These are phyloP conservation scores for Apis florea DNA, from an alignment of 1,140 invertebrate genomes.

Conservation along the genomic window DNA sequence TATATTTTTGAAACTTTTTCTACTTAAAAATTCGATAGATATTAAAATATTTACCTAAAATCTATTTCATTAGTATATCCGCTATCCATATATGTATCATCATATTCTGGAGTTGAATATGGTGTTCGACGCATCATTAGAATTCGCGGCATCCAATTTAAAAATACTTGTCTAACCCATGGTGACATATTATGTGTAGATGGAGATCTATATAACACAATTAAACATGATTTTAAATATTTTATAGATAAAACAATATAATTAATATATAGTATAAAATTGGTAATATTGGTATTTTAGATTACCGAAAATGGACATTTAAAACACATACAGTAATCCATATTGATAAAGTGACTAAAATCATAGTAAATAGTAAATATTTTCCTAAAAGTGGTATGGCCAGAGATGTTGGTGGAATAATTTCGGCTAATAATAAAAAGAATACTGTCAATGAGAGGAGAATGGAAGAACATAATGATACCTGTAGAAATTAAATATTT, in stretches of 20 bases:
- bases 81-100: slow-evolving; percentile 87
- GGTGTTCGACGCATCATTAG: slow-evolving; percentile 94
- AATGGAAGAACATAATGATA: slow-evolving; percentile 98
- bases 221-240: neutral
- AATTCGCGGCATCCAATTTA: slow-evolving; percentile 93
- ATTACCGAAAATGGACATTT: slow-evolving; percentile 98
- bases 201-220: slow-evolving; percentile 87
- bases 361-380: slow-evolving; percentile 98
- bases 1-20: neutral
- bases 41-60: slow-evolving; percentile 82
- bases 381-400: slow-evolving; percentile 98
- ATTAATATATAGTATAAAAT: neutral
- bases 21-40: neutral
- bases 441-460: slow-evolving; percentile 99
- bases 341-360: slow-evolving; percentile 97
- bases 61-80: slow-evolving; percentile 89
- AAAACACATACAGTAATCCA: slow-evolving; percentile 98
- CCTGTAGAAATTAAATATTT: slow-evolving; percentile 77
- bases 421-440: slow-evolving; percentile 97
- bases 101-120: slow-evolving; percentile 90
- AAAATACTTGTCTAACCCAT: slow-evolving; percentile 92
- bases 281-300: slow-evolving; percentile 46
- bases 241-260: neutral
- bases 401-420: slow-evolving; percentile 98
- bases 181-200: slow-evolving; percentile 98